Evolutionary conservation across 2,888 invertebrate species (phyloP), one percentile per base, ranked within the genome.

Genomic region (Boloria euphrosyne): DNA sequence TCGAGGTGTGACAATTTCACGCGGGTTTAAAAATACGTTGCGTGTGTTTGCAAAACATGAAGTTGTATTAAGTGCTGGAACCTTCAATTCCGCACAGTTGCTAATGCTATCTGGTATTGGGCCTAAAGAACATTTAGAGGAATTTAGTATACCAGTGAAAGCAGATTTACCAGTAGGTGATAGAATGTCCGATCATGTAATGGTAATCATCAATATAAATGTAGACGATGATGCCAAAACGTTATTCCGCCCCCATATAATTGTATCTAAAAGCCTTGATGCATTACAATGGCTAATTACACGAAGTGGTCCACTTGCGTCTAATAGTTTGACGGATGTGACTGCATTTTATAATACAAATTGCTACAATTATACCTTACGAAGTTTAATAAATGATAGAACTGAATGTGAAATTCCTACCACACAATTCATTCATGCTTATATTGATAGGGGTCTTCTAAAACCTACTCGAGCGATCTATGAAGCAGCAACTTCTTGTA

Each of bases 81-180:
- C 87, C 0, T 68, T 88, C 1, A 85, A 78, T 0, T 83, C 84
- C 1, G 81, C 89, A 13, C 86, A 88, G 47, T 76, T 89, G 62
- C 65, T 89, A 57, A 77, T 85, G 85, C 65, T 83, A 22, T 89
- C 89, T 1, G 89, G 89, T 0, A 70, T 89, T 3, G 89, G 89
- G 0, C 84, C 79, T 1, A 75, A 78, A 2, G 74, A 77, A 0
- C 86, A 86, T 57, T 74, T 89, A 47, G 44, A 68, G 5, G 54
- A 69, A 5, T 71, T 83, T 60, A 74, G 74, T 0, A 81, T 89
- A 17, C 65, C 73, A 0, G 78, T 84, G 3, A 75, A 73, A 46
- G 75, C 73, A 0, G 76, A 87, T 63, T 66, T 85, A 17, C 79
- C 87, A 0, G 87, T 89, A 3, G 89, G 89, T 0, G 74, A 82